Base-by-base conservation (phyloP, 2,797 vertebrate species). In the Labroides dimidiatus region DNA sequence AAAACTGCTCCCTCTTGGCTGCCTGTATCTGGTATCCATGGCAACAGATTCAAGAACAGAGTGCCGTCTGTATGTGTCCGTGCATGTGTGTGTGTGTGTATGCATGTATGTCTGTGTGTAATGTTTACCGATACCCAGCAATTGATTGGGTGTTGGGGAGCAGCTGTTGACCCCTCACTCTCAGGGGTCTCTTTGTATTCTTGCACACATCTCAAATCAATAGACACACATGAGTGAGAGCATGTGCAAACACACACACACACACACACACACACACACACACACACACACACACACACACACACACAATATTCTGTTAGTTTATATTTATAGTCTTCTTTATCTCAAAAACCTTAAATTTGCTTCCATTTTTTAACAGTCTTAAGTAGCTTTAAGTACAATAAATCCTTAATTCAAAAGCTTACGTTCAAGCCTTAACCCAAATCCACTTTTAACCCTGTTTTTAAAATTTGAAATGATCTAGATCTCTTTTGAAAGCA, bases 81-180 rank as follows among this genome's bases (percentile, higher is more conserved):
- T 71, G 67, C 63, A 48, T 72, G 78, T 75, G 47, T 59, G 54
- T 75, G 47, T 59, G 54, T 59, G 66, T 47, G 23, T 23, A 14
- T 60, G 33, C 16, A 53, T 65, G 75, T 65, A 76, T 76, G 69
- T 78, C 58, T 84, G 84, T 89, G 90, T 89, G 90, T 90, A 88
- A 86, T 93, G 91, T 93, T 92, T 93, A 92, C 92, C 91, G 91
- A 94, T 91, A 94, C 86, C 90, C 88, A 88, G 86, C 84, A 88
- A 94, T 93, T 94, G 93, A 95, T 94, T 93, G 92, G 91, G 87
- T 92, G 87, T 94, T 87, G 89, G 92, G 91, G 92, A 94, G 91
- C 92, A 91, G 90, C 87, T 87, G 89, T 92, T 94, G 93, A 94
- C 93, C 93, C 89, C 89, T 91, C 77, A 82, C 87, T 93, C 90